Percentiles rank a stretch among this genome's conserved stretches.
Conservation (phyloP, 2,113 vertebrate genomes). For the Ptilonorhynchus violaceus region DNA sequence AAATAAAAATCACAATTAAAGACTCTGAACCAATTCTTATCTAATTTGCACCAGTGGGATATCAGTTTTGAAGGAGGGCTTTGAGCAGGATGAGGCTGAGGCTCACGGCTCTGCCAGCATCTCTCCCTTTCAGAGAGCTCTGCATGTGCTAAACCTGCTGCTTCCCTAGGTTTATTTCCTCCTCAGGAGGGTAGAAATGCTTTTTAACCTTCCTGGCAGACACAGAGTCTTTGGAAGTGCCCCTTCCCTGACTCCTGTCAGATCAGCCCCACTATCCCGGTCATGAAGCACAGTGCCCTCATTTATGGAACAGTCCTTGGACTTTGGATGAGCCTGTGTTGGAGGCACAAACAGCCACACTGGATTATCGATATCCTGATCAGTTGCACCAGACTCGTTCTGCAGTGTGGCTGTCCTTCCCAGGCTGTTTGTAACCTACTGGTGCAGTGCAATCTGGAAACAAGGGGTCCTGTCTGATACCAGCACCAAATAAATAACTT, state of each 20-base stretch:
- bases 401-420: not conserved
- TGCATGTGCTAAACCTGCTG: not conserved
- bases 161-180: not conserved
- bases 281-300: fast-evolving
- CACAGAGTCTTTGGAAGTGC: fast-evolving
- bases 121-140: not conserved
- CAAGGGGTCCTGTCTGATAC: not conserved
- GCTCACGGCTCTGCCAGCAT: not conserved
- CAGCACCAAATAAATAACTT: not conserved
- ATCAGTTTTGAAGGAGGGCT: not conserved
- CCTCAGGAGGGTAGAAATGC: not conserved
- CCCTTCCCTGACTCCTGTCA: not conserved
- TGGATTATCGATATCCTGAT: not conserved
- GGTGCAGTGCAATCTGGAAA: not conserved
- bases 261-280: not conserved
- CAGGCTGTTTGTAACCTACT: fast-evolving
- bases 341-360: not conserved
- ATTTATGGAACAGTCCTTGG: not conserved
- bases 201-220: not conserved
- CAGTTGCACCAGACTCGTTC: not conserved
- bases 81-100: not conserved
- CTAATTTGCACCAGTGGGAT: not conserved
- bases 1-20: not conserved
- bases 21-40: not conserved
- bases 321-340: fast-evolving